These are phyloP conservation scores for Phylloscopus trochiloides DNA, from an alignment of 2,113 vertebrate species.

Conservation along the genomic window DNA sequence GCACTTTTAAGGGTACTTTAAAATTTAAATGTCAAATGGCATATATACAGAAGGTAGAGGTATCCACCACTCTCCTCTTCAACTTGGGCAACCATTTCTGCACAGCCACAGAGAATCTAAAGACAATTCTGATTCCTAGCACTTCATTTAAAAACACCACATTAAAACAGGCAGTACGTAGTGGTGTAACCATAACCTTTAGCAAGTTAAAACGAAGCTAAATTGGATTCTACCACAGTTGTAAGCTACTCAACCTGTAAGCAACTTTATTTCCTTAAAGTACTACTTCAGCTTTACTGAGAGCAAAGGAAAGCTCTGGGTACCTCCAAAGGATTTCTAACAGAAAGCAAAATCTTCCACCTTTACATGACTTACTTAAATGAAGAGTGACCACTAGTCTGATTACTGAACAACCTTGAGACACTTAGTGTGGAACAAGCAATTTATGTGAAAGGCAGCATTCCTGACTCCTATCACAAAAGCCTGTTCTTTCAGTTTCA, in stretches of 20 bases:
- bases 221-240: background rate
- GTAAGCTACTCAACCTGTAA: background rate
- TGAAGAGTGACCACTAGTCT: background rate
- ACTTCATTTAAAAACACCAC: background rate
- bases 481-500: background rate
- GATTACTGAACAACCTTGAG: background rate
- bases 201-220: background rate
- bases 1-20: background rate
- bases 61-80: background rate
- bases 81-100: background rate
- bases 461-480: background rate
- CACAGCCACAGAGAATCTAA: background rate
- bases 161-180: fast-evolving
- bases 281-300: background rate
- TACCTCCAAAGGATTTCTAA: background rate
- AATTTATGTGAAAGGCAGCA: background rate
- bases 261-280: background rate
- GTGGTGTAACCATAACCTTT: background rate
- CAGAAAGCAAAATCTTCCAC: background rate
- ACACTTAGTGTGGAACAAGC: background rate
- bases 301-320: background rate
- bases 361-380: background rate
- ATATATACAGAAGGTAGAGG: background rate
- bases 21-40: background rate
- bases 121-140: background rate